phyloP scores from a whole-genome alignment of 2,888 invertebrate species.

The Napeogenes sylphis region DNA sequence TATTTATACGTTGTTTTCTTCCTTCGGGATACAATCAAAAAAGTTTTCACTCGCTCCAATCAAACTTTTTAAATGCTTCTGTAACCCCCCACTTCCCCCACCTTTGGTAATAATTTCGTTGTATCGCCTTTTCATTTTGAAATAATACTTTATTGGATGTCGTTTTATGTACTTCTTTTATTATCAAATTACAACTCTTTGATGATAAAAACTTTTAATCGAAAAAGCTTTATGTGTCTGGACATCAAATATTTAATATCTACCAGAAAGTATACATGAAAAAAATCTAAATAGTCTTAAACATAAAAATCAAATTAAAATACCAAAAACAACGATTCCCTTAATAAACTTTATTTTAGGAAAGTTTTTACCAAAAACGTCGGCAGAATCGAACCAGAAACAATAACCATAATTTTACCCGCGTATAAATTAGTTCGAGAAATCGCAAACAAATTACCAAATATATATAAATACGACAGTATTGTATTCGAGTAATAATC shows the following conservation, averaged over 20 bases:
- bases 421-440: slow-evolving; percentile 24
- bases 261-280: no score
- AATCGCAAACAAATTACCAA: slow-evolving; percentile 62
- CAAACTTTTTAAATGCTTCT: slow-evolving; percentile 70
- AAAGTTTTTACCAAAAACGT: slow-evolving; percentile 25
- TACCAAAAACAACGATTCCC: no score
- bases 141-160: slow-evolving; percentile 55
- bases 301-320: no score
- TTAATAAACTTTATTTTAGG: slow-evolving; percentile 21
- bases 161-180: slow-evolving; percentile 39
- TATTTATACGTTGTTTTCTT: slow-evolving; percentile 59
- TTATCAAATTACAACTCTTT: slow-evolving; percentile 9
- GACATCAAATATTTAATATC: no score
- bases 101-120: slow-evolving; percentile 55
- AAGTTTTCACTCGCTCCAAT: slow-evolving; percentile 59
- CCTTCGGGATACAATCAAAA: slow-evolving; percentile 72
- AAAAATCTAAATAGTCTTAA: no score
- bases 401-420: slow-evolving; percentile 29
- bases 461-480: slow-evolving; percentile 54
- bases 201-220: neutral
- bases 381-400: slow-evolving; percentile 4
- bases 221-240: no score
- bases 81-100: slow-evolving; percentile 35
- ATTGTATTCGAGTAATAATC: slow-evolving; percentile 67
- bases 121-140: slow-evolving; percentile 60